Evolutionary conservation across 2,113 vertebrate species (phyloP).

Genomic region (Otis tarda): DNA sequence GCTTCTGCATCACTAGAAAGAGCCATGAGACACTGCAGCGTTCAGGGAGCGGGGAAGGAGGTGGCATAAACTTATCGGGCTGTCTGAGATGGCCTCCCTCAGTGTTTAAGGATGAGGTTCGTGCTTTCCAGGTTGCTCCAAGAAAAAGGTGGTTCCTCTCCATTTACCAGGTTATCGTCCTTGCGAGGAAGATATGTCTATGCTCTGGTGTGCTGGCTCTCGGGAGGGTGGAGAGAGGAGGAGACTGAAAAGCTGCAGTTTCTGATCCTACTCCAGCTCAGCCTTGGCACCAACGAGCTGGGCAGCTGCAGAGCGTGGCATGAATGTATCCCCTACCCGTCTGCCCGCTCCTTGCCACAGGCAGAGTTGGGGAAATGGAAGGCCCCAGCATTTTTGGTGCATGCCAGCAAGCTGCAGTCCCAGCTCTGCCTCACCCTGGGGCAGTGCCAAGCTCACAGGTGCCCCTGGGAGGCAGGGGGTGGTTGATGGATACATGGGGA

Average conservation of each 20-base stretch:
- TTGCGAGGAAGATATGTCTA: neutral
- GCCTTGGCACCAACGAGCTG: neutral
- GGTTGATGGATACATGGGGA: accelerated
- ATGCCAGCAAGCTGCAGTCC: neutral
- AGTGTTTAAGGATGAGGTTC: neutral
- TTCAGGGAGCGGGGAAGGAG: neutral
- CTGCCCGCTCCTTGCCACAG: neutral
- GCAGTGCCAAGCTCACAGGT: neutral
- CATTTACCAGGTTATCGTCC: accelerated
- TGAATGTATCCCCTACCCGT: accelerated
- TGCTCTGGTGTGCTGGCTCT: neutral
- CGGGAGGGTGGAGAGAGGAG: neutral
- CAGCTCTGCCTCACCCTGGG: neutral
- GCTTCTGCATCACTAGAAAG: neutral
- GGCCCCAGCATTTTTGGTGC: neutral
- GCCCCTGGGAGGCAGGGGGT: neutral
- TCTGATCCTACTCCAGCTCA: neutral
- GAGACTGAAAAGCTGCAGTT: accelerated
- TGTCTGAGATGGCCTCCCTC: neutral
- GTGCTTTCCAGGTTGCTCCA: neutral
- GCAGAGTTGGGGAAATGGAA: neutral
- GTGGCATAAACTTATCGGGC: neutral
- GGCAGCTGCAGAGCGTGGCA: neutral
- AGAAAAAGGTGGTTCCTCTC: neutral
- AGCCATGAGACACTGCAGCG: neutral